Evolutionary conservation across 2,113 vertebrate species (phyloP), one percentile per base, ranked within the genome.

Genomic region (Ochotona princeps): DNA sequence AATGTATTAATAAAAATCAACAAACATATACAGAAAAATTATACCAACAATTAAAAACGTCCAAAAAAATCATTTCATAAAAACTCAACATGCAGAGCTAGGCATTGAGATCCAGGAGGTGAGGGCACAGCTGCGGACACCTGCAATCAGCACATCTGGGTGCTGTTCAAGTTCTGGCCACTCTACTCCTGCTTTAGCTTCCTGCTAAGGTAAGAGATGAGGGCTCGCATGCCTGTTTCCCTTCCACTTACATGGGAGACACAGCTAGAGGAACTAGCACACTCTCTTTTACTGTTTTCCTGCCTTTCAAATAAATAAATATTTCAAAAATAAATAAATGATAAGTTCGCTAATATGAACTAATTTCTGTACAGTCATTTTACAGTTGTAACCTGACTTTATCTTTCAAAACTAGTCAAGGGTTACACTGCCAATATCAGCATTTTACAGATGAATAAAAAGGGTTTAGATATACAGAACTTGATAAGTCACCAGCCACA

Each of bases 301-400:
- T 57, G 54, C 54, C 54, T 57, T 57, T 57, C 54, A 65, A 23
- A 80, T 38, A 38, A 80, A 61, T 20, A 60, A 79, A 35, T 44
- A 44, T 44, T 44, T 44, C 91, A 95, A 93, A 83, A 96, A 82
- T 47, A 79, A 95, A 66, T 26, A 78, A n/a, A n/a, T n/a, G n/a
- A n/a, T n/a, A n/a, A n/a, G n/a, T n/a, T n/a, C n/a, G n/a, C n/a
- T n/a, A n/a, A n/a, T 75, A 61, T 90, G 89, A 95, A 65, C 87
- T 72, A 13, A 88, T 32, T 30, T 3, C 69, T 11, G 51, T 82
- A 30, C 35, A 79, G 17, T 86, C 35, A 76, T 11, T 28, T 90
- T 65, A 51, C 13, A 75, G 57, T 35, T 28, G 15, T 80, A 78
- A 82, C 38, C 26, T 90, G 78, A 74, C 87, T 84, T 76, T 76